Percentiles rank a stretch among this genome's conserved stretches.
phyloP scores from a whole-genome alignment of 2,797 vertebrate genomes.

The Tapirus indicus region DNA sequence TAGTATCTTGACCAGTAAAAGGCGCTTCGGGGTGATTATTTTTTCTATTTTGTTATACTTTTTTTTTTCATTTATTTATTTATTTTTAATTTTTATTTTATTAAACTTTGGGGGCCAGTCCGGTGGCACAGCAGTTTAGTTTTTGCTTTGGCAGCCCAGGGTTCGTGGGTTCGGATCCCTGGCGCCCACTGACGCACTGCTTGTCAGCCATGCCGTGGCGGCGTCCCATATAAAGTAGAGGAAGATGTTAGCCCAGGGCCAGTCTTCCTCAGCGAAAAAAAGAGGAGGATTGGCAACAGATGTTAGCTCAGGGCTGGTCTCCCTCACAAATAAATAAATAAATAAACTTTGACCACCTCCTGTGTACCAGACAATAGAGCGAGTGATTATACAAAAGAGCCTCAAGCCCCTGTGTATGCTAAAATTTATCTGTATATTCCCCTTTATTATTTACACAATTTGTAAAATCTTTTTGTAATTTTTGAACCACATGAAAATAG shows the following conservation, averaged over 20 bases:
- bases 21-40: neutral
- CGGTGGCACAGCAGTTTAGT: too few species aligned
- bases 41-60: neutral
- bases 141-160: too few species aligned
- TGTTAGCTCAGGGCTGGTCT: too few species aligned
- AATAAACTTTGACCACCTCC: neutral
- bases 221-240: too few species aligned
- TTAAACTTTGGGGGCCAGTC: neutral
- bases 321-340: too few species aligned
- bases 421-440: neutral
- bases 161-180: too few species aligned
- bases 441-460: neutral
- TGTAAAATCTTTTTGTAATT: neutral
- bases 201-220: too few species aligned
- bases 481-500: neutral
- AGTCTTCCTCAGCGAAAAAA: too few species aligned
- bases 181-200: too few species aligned
- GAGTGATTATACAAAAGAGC: neutral
- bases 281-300: too few species aligned
- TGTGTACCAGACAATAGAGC: neutral
- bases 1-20: neutral
- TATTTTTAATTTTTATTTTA: neutral
- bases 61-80: neutral
- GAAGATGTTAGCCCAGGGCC: too few species aligned
- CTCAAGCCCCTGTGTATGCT: neutral